phyloP scores from a whole-genome alignment of 2,113 vertebrate genomes.

The Microtus pennsylvanicus region DNA sequence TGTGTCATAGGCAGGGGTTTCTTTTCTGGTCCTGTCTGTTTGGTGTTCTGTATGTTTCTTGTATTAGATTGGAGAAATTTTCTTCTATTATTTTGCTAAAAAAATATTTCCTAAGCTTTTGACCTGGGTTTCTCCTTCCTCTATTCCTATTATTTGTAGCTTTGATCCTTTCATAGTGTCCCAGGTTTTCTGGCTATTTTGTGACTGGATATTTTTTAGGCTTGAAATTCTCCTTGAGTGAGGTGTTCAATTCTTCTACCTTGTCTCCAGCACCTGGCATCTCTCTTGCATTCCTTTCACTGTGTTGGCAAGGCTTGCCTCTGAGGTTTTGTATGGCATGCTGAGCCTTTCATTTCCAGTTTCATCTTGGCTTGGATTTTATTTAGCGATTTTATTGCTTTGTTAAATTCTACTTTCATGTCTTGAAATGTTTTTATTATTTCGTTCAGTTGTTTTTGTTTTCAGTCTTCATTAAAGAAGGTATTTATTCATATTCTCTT shows the following conservation, averaged over 20 bases:
- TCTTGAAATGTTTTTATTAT: neutral
- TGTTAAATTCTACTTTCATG: neutral
- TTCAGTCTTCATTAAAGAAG: neutral
- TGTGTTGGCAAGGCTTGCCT: neutral
- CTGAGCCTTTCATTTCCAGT: neutral
- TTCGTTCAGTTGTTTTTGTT: neutral
- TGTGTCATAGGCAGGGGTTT: neutral
- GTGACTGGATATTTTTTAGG: neutral
- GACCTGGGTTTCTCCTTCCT: neutral
- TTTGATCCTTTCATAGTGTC: neutral
- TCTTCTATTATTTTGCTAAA: neutral
- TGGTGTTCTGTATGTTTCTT: neutral
- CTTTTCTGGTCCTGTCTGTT: neutral
- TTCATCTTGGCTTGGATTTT: neutral
- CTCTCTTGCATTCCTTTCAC: neutral
- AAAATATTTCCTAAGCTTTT: neutral
- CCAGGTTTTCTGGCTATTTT: neutral
- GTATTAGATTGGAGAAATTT: neutral
- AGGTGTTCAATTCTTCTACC: neutral
- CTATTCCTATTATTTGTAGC: neutral
- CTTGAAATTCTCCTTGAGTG: neutral
- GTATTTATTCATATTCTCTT: neutral
- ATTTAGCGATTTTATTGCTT: neutral
- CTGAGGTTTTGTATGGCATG: neutral
- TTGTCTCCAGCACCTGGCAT: neutral